Conservation (phyloP, 2,113 vertebrate species). For the Ariopsis seemanni region DNA sequence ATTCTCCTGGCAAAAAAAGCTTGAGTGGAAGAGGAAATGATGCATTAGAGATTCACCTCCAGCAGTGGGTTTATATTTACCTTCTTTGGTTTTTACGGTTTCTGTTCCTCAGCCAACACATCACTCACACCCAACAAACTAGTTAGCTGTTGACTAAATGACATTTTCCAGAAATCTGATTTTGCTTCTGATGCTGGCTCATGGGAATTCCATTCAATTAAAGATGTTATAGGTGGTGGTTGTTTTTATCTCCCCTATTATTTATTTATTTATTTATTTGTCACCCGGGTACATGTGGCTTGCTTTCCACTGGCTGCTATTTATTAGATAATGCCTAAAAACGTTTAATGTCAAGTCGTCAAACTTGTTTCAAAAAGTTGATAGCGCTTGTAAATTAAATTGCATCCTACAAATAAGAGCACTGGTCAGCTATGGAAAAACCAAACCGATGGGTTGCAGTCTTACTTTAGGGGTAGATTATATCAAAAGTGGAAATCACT, state of each 20-base stretch:
- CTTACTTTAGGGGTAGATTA: neutral
- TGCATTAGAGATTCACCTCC: neutral
- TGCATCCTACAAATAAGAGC: neutral
- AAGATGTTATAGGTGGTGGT: no score
- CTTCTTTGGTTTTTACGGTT: no score
- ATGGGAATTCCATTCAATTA: neutral
- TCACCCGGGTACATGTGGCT: neutral
- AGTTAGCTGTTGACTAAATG: neutral
- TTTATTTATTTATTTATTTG: neutral
- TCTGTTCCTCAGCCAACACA: neutral
- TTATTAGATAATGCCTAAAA: neutral
- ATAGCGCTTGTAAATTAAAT: neutral
- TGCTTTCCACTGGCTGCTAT: neutral
- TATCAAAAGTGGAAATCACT: neutral
- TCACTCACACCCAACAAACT: neutral
- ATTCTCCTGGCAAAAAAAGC: neutral
- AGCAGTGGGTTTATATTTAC: neutral
- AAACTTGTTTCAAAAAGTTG: neutral
- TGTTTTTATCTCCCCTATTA: neutral
- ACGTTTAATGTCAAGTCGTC: neutral
- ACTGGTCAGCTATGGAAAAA: neutral
- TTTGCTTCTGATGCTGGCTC: neutral
- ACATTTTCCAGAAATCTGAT: neutral
- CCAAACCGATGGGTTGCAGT: neutral
- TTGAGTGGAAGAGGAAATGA: neutral